A percentile compares a stretch with the other conserved stretches of the same genome.
phyloP scores from a whole-genome alignment of 1,140 invertebrate genomes.

The Pissodes strobi region DNA sequence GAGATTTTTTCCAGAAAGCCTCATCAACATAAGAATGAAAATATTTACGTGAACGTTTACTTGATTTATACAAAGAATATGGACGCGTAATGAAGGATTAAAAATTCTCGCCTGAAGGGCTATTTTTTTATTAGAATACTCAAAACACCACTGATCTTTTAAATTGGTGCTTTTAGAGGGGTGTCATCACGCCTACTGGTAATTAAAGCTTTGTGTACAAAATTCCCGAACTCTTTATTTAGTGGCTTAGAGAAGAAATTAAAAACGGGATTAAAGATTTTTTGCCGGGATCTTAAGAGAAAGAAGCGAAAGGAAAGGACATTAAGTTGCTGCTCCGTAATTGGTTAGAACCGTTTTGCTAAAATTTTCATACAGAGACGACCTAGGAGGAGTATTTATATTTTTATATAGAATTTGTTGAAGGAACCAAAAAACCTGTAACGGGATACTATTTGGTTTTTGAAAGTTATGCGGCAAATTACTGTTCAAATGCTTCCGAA shows the following conservation, averaged over 20 bases:
- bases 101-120: constrained; percentile 24
- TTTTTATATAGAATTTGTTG: too few relatives aligned
- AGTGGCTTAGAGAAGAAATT: constrained; percentile 36
- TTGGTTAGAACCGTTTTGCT: constrained; percentile 23
- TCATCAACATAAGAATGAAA: too few relatives aligned
- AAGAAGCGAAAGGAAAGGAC: constrained; percentile 14
- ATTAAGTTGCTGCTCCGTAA: constrained; percentile 29
- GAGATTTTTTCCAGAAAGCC: too few relatives aligned
- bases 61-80: constrained; percentile 9
- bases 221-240: constrained; percentile 36
- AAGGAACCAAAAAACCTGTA: too few relatives aligned
- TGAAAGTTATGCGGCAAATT: too few relatives aligned
- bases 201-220: constrained; percentile 37
- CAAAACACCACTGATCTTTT: constrained; percentile 29
- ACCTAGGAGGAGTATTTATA: too few relatives aligned
- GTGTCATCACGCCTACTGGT: constrained; percentile 30
- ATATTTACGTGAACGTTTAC: too few relatives aligned
- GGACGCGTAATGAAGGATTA: constrained; percentile 24
- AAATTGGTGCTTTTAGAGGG: constrained; percentile 29
- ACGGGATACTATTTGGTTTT: too few relatives aligned
- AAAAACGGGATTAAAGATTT: constrained; percentile 40
- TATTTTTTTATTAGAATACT: constrained; percentile 24
- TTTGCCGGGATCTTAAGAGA: constrained; percentile 24
- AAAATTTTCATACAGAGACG: constrained; percentile 24
- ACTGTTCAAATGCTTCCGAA: too few relatives aligned